Conservation (phyloP, 2,797 vertebrate genomes). For the Cottoperca gobio region DNA sequence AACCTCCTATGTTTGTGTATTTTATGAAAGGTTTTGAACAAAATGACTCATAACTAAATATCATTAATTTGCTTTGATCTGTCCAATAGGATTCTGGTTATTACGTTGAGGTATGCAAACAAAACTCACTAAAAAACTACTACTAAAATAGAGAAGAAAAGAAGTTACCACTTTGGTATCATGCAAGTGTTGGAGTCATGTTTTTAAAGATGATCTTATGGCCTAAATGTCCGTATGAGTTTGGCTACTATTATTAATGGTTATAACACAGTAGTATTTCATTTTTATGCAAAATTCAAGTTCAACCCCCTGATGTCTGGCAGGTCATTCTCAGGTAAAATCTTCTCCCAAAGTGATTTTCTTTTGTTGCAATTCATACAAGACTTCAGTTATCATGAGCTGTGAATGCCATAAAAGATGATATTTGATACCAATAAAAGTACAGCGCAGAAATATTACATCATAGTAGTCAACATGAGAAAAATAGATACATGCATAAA, state of each 20-base stretch:
- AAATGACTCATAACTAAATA: constrained; percentile 1
- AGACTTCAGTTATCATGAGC: neutral
- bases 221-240: neutral
- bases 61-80: constrained; percentile 4
- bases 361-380: neutral
- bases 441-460: neutral
- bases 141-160: neutral
- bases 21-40: constrained; percentile 7
- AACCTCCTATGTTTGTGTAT: neutral
- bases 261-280: neutral
- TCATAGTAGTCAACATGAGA: neutral
- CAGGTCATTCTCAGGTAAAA: neutral
- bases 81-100: constrained; percentile 2
- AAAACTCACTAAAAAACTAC: neutral
- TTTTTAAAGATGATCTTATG: constrained; percentile 1
- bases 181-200: neutral
- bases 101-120: neutral
- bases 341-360: neutral
- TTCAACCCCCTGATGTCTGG: constrained; percentile 4
- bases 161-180: neutral
- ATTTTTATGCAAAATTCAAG: neutral
- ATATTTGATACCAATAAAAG: neutral
- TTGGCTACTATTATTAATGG: neutral
- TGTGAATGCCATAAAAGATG: neutral
- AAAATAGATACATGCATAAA: constrained; percentile 3